Evolutionary conservation across 2,888 invertebrate genomes (phyloP).

Genomic region (Fragum whitleyi): DNA sequence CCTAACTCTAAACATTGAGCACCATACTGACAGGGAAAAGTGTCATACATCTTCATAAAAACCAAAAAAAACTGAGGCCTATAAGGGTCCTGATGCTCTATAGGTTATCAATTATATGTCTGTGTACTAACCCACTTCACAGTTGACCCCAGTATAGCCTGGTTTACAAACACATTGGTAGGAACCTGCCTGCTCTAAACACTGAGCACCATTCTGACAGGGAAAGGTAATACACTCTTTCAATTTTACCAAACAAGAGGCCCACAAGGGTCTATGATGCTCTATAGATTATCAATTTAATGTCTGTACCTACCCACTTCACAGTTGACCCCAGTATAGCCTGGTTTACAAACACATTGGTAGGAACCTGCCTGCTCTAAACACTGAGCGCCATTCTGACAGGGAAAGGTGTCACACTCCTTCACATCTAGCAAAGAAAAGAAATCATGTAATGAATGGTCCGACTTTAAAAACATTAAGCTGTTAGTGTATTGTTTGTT

Average conservation of each 20-base stretch:
- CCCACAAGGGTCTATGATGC: not conserved
- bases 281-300: slow-evolving; percentile 34
- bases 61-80: too few relatives aligned
- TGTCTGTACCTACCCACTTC: not conserved
- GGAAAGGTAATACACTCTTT: slow-evolving; percentile 17
- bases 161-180: slow-evolving; percentile 61
- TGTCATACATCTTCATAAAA: too few relatives aligned
- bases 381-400: slow-evolving; percentile 61
- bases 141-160: slow-evolving; percentile 60
- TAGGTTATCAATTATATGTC: too few relatives aligned
- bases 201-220: slow-evolving; percentile 60
- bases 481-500: too few relatives aligned
- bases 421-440: slow-evolving; percentile 4
- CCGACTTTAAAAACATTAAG: too few relatives aligned
- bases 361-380: slow-evolving; percentile 61
- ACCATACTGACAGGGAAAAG: too few relatives aligned
- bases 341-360: slow-evolving; percentile 60
- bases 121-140: slow-evolving; percentile 58
- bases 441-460: too few relatives aligned
- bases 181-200: slow-evolving; percentile 60
- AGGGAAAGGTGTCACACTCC: slow-evolving; percentile 41
- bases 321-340: slow-evolving; percentile 32
- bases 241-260: too few relatives aligned
- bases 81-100: too few relatives aligned
- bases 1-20: too few relatives aligned